Evolutionary conservation across 2,113 vertebrate species (phyloP).

Genomic region (Petaurus breviceps): DNA sequence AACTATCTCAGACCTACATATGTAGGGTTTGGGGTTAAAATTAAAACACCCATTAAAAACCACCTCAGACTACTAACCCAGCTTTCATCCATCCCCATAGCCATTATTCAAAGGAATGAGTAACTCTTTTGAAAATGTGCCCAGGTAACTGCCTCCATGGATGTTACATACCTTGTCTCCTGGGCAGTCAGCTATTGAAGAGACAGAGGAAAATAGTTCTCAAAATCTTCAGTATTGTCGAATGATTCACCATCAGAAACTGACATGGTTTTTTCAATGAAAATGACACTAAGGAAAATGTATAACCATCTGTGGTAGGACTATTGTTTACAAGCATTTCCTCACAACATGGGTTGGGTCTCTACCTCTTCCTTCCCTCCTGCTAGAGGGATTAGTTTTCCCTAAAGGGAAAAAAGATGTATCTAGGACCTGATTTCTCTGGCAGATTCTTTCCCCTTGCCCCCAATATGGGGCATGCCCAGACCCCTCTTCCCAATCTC

Average conservation of each 20-base stretch:
- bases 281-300: not conserved
- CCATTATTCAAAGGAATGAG: not conserved
- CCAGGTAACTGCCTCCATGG: not conserved
- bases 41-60: not conserved
- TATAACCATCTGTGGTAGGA: not conserved
- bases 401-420: not conserved
- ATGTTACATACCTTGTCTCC: not conserved
- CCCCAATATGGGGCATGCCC: not conserved
- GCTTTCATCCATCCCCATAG: not conserved
- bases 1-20: not conserved
- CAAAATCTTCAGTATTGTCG: not conserved
- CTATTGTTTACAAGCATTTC: not conserved
- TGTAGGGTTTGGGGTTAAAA: not conserved
- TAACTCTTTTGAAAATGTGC: not conserved
- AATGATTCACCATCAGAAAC: not conserved
- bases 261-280: not conserved
- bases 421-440: not conserved
- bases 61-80: not conserved
- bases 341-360: not conserved
- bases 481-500: not conserved
- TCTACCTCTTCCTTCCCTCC: not conserved
- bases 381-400: not conserved
- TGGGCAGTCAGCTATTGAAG: not conserved
- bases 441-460: not conserved
- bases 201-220: not conserved